Evolutionary conservation across 2,113 vertebrate genomes (phyloP).

Genomic region (Sciurus niger): DNA sequence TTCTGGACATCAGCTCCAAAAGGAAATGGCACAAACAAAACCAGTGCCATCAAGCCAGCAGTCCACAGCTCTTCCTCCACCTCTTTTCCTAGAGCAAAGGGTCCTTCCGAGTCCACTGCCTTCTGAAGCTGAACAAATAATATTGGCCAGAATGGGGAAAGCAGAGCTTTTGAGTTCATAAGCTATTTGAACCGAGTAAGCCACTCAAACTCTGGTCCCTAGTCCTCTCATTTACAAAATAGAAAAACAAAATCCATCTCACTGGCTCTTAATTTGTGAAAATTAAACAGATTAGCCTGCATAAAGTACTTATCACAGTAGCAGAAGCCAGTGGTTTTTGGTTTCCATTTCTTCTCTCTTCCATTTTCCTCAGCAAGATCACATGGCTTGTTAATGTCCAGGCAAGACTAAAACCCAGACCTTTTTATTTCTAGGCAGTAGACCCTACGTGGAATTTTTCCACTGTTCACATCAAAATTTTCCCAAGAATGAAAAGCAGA

Average conservation of each 20-base stretch:
- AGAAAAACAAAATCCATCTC: neutral
- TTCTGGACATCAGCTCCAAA: neutral
- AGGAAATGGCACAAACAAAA: neutral
- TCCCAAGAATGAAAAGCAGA: constrained; percentile 25
- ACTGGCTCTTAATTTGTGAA: neutral
- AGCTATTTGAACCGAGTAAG: neutral
- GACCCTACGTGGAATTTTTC: neutral
- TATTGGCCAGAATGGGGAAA: neutral
- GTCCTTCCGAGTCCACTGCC: neutral
- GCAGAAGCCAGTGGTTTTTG: neutral
- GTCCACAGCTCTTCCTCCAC: neutral
- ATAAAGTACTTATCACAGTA: neutral
- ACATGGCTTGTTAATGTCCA: neutral
- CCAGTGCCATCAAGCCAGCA: too few species aligned
- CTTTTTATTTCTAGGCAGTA: neutral
- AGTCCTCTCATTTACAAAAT: constrained; percentile 23
- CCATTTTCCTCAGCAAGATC: neutral
- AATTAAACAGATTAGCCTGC: neutral
- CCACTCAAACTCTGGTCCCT: neutral
- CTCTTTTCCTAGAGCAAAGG: neutral
- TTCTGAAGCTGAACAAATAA: neutral
- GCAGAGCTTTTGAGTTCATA: neutral
- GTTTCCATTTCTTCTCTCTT: neutral
- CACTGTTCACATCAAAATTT: neutral
- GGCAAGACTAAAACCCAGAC: neutral